Percentiles rank a stretch among this genome's conserved stretches.
Evolutionary conservation across 2,888 invertebrate genomes (phyloP).

Genomic region (Drosophila koepferae): DNA sequence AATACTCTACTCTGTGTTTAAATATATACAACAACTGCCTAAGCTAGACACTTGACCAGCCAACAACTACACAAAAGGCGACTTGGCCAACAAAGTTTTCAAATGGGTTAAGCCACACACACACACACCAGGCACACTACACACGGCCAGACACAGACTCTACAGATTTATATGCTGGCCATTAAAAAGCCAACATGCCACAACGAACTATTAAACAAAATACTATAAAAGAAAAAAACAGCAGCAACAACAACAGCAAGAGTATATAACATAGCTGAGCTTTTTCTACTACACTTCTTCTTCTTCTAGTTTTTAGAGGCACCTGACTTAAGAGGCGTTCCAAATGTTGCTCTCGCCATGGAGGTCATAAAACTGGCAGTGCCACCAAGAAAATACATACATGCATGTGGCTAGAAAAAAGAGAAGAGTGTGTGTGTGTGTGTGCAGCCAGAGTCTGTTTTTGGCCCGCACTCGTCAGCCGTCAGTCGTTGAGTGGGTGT

Average conservation of each 20-base stretch:
- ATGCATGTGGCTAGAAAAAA: background rate
- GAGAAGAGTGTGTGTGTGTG: constrained; percentile 6
- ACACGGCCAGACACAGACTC: constrained; percentile 17
- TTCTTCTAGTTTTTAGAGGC: constrained; percentile 55
- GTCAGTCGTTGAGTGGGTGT: constrained; percentile 63
- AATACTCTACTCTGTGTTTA: constrained; percentile 6
- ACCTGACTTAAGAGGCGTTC: constrained; percentile 74
- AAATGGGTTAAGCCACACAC: constrained; percentile 37
- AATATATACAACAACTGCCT: constrained; percentile 13
- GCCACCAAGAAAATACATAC: constrained; percentile 65
- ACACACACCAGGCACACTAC: constrained; percentile 1
- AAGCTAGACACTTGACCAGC: constrained; percentile 33
- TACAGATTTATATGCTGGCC: constrained; percentile 63
- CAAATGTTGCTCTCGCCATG: constrained; percentile 41
- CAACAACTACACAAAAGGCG: constrained; percentile 25
- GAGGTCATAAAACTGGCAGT: constrained; percentile 78
- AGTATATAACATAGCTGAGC: constrained; percentile 64
- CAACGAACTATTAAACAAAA: constrained; percentile 54
- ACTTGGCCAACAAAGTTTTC: constrained; percentile 52
- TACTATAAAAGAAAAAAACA: constrained; percentile 29
- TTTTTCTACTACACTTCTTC: constrained; percentile 58
- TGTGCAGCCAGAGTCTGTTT: constrained; percentile 36
- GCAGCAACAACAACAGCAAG: background rate
- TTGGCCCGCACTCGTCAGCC: constrained; percentile 21
- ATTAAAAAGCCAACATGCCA: constrained; percentile 69